Evolutionary conservation across 2,113 vertebrate genomes (phyloP), one percentile per base, ranked within the genome.

Genomic region (Piprites chloris): DNA sequence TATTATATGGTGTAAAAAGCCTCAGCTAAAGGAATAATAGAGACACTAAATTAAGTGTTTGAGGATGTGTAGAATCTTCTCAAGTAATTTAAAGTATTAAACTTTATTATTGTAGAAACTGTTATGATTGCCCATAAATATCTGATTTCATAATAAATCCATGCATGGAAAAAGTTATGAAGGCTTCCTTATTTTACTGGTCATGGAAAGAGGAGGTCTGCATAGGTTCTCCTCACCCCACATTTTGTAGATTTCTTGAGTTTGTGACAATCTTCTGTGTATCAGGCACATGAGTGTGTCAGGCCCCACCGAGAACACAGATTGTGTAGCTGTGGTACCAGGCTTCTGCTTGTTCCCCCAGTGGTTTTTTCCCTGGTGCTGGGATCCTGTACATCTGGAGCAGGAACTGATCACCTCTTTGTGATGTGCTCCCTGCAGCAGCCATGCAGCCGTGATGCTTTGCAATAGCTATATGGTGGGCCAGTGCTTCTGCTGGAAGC

Each of bases 61-160:
- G 12, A 95, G 52, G 39, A 44, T 4, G 4, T 80, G n/a, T 47
- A 76, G 65, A 90, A 94, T 84, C 75, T 81, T 93, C 55, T 32
- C 22, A n/a, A 82, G 82, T 95, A 93, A 96, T 95, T 92, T 96
- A 97, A 97, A 96, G 68, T 96, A 95, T 96, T 94, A 76, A 94
- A 93, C 52, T 67, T 89, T 79, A 85, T 95, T 92, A 66, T 79
- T 94, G 74, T 90, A 89, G 72, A 91, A 93, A 94, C 83, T 62
- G n/a, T 90, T 83, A 46, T 33, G 66, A 96, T 80, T 94, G 35
- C 62, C 37, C 59, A 56, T 82, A 80, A 94, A 41, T 82, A 81
- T 12, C 46, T 91, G 75, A 96, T 94, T 97, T 96, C 63, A 0
- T 94, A 97, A 97, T 97, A 97, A 97, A 97, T 79, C 77, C 77